Percentiles rank a stretch among this genome's conserved stretches.
These are phyloP conservation scores for Sylvicapra grimmia DNA, from an alignment of 2,113 vertebrate species.

Conservation along the genomic window DNA sequence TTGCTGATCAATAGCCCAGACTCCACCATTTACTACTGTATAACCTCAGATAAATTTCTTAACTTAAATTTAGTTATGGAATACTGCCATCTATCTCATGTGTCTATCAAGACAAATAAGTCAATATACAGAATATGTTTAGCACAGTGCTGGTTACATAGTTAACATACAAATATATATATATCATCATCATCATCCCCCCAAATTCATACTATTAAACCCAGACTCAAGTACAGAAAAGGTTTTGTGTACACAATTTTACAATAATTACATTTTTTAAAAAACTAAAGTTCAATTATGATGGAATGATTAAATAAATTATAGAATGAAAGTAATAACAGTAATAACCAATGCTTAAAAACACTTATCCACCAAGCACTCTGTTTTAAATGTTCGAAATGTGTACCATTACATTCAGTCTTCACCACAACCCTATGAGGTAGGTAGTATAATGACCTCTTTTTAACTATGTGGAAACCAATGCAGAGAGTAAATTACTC, in stretches of 20 bases:
- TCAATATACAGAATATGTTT: not conserved
- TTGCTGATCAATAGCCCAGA: not conserved
- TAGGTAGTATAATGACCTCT: not conserved
- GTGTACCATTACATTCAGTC: not conserved
- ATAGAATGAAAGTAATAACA: not conserved
- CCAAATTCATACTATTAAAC: not conserved
- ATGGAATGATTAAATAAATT: not conserved
- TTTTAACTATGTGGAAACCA: not conserved
- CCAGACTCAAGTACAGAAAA: not conserved
- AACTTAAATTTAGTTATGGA: not conserved
- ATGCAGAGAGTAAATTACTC: not conserved
- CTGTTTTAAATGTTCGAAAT: not conserved
- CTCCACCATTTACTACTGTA: not conserved
- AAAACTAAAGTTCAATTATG: not conserved
- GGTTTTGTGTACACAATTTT: not conserved
- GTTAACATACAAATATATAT: not conserved
- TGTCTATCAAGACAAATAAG: not conserved
- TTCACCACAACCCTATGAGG: not conserved
- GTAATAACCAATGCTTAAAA: not conserved
- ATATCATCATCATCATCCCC: not conserved
- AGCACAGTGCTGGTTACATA: not conserved
- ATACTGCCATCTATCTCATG: not conserved
- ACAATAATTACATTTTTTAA: not conserved
- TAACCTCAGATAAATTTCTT: not conserved
- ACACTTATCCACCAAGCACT: not conserved